Conservation (phyloP, 2,888 invertebrate genomes). For the Hedya salicella region DNA sequence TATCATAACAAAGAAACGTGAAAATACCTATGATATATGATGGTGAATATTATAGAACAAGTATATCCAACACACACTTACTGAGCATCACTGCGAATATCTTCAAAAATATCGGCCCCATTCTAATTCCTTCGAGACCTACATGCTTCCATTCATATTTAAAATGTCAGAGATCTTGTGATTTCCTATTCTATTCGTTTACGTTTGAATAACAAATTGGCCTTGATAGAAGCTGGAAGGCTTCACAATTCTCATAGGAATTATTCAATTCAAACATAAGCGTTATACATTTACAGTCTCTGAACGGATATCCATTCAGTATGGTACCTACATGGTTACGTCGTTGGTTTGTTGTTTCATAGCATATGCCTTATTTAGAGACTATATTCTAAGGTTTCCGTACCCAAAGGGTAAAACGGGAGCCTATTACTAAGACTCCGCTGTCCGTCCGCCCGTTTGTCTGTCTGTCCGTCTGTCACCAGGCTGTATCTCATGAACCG, state of each 20-base stretch:
- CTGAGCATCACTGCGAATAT: slow-evolving; percentile 52
- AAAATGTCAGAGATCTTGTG: slow-evolving; percentile 34
- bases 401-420: too few relatives aligned
- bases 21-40: too few relatives aligned
- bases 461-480: too few relatives aligned
- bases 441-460: too few relatives aligned
- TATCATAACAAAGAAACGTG: background rate
- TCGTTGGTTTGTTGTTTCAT: background rate
- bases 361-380: too few relatives aligned
- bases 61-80: slow-evolving; percentile 46
- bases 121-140: slow-evolving; percentile 49
- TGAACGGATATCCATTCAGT: background rate
- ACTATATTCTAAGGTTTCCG: too few relatives aligned
- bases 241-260: slow-evolving; percentile 12
- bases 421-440: too few relatives aligned
- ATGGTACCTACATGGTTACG: background rate
- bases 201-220: slow-evolving; percentile 34
- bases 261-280: slow-evolving; percentile 8
- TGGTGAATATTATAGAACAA: background rate
- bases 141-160: slow-evolving; percentile 34
- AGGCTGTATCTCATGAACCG: too few relatives aligned
- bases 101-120: slow-evolving; percentile 57
- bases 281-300: background rate
- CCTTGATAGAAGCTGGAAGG: slow-evolving; percentile 16
- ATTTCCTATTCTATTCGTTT: slow-evolving; percentile 26